Evolutionary conservation across 2,797 vertebrate genomes (phyloP).

Genomic region (Anguilla megastoma): DNA sequence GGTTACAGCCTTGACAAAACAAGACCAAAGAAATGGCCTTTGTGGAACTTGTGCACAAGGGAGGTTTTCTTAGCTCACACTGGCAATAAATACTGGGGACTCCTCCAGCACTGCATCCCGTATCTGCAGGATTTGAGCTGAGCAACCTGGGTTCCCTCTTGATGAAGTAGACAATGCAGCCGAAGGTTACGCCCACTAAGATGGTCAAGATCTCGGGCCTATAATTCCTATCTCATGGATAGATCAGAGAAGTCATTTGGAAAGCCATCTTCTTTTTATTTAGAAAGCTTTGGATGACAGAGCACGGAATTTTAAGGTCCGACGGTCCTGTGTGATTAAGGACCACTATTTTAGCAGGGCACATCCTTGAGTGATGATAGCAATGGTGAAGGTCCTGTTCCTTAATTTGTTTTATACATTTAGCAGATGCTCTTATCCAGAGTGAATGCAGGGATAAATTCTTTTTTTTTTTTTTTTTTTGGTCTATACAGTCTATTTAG

Average conservation of each 20-base stretch:
- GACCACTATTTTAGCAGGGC: not conserved
- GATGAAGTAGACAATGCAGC: constrained; percentile 53
- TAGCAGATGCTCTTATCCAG: not conserved
- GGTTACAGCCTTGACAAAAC: constrained; percentile 39
- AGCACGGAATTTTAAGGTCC: not conserved
- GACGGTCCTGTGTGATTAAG: constrained; percentile 5
- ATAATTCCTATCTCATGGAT: constrained; percentile 44
- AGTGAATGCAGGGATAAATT: not conserved
- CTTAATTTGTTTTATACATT: not conserved
- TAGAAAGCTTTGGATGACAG: not conserved
- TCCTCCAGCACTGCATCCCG: constrained; percentile 57
- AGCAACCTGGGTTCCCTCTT: constrained; percentile 59
- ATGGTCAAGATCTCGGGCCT: constrained; percentile 35
- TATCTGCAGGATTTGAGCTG: constrained; percentile 57
- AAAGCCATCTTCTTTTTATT: not conserved
- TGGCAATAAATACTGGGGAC: constrained; percentile 43
- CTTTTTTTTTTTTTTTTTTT: not conserved
- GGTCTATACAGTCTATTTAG: not conserved
- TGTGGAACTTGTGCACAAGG: constrained; percentile 42
- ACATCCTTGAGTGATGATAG: constrained; percentile 14
- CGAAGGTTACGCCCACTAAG: constrained; percentile 51
- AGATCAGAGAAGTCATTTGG: not conserved
- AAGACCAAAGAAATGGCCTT: constrained; percentile 53
- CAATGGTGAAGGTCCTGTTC: not conserved
- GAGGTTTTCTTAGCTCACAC: constrained; percentile 29